Evolutionary conservation across 2,888 invertebrate genomes (phyloP).

Genomic region (Hypsopygia costalis): DNA sequence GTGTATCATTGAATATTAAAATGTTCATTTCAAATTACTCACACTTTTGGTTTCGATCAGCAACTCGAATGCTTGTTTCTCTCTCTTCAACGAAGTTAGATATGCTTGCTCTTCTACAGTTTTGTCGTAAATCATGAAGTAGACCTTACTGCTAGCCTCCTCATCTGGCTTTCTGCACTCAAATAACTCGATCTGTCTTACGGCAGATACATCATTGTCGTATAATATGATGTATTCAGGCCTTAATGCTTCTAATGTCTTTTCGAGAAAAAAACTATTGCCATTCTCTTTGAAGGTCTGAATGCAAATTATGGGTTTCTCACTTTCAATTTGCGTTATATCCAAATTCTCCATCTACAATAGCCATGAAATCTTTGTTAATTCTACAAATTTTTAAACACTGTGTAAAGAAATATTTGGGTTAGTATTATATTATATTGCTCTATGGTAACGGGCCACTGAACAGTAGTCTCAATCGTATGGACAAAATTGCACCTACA

Average conservation of each 20-base stretch:
- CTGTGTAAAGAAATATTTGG: too few species aligned
- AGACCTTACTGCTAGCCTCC: constrained; percentile 84
- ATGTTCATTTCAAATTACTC: constrained; percentile 49
- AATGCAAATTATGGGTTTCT: constrained; percentile 86
- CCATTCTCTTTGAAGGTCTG: constrained; percentile 89
- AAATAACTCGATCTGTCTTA: constrained; percentile 94
- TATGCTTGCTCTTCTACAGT: constrained; percentile 99
- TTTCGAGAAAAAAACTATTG: constrained; percentile 86
- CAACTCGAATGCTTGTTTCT: constrained; percentile 96
- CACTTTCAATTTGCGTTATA: constrained; percentile 81
- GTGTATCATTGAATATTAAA: too few species aligned
- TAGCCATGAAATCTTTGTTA: too few species aligned
- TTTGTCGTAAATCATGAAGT: constrained; percentile 93
- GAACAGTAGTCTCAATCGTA: too few species aligned
- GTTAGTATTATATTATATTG: too few species aligned
- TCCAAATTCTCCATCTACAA: constrained; percentile 84
- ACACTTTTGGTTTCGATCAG: constrained; percentile 96
- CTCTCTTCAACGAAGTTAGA: constrained; percentile 92
- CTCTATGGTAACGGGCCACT: too few species aligned
- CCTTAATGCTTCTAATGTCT: constrained; percentile 82
- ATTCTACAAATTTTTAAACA: too few species aligned
- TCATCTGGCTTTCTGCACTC: constrained; percentile 80
- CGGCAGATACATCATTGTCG: constrained; percentile 91
- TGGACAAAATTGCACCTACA: too few species aligned
- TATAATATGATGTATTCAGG: constrained; percentile 95